Base-by-base conservation (phyloP, 2,113 vertebrate species). In the Rhabdornis inornatus region DNA sequence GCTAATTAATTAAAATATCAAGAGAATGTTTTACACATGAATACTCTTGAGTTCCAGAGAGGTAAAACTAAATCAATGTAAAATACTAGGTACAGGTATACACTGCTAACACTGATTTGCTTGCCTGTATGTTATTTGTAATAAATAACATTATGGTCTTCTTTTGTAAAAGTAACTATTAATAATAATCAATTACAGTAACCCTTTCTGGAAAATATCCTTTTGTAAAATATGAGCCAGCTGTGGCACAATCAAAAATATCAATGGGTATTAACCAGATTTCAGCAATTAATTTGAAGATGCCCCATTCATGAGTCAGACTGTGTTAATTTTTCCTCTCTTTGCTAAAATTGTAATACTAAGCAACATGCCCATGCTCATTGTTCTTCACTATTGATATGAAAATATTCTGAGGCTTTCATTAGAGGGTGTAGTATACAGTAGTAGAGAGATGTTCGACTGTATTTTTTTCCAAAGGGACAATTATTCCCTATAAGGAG, bases 1-100 rank as follows among this genome's bases (percentile, higher is more conserved):
- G 40, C 13, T 76, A 91, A 79, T 83, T 83, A 91, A 88, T 60
- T 87, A 64, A 87, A 91, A 89, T 55, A n/a, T 64, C 82, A 92
- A 75, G 13, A 68, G 22, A 5, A 13, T 66, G 20, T 10, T 83
- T 90, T 74, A 63, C 30, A 53, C 30, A 15, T 44, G 10, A 92
- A 82, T 82, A 37, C 6, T 61, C 16, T 42, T 20, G 42, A 56
- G 31, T 35, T 92, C 40, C 28, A 42, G 53, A 82, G 7, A 79
- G 18, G 5, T 83, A 18, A 37, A 90, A 78, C 20, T 60, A 75
- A 66, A 85, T 33, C 9, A 55, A 1, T 25, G 74, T 33, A 44
- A 90, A 90, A 61, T 25, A 63, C 5, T 15, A 37, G 18, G 18
- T 40, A 59, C 33, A 39, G 12, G 22, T 33, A 50, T 1, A 37